These are phyloP conservation scores for Limonius californicus DNA, from an alignment of 1,140 invertebrate species.

Conservation along the genomic window DNA sequence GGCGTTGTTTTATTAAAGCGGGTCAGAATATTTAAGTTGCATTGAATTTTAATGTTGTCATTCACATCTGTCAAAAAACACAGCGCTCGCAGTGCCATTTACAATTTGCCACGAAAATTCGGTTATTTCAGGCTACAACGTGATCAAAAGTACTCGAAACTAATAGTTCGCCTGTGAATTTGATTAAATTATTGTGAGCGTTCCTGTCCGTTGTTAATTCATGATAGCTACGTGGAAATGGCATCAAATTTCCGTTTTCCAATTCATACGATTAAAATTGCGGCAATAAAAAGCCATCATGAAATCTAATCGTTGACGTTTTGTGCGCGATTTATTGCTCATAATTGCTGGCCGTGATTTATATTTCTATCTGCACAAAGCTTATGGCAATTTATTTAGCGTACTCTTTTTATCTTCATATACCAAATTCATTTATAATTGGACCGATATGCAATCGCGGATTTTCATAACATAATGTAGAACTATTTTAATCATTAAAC, in stretches of 20 bases:
- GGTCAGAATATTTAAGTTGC: no score
- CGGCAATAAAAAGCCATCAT: slow-evolving; percentile 10
- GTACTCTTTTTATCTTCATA: neutral
- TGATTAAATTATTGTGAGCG: neutral
- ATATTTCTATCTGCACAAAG: slow-evolving; percentile 4
- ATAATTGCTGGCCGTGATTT: slow-evolving; percentile 8
- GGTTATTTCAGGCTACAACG: no score
- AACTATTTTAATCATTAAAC: no score
- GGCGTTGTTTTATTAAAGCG: no score
- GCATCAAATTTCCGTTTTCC: slow-evolving; percentile 10
- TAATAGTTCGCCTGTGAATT: no score
- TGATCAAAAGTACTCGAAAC: no score
- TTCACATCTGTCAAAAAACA: no score
- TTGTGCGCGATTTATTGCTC: slow-evolving; percentile 1
- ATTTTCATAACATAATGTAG: no score
- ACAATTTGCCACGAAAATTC: no score
- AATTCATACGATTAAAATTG: slow-evolving; percentile 14
- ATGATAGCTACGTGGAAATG: slow-evolving; percentile 4
- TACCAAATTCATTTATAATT: neutral
- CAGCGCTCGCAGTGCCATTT: no score
- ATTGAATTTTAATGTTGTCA: no score
- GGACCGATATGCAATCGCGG: no score
- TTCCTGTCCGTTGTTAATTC: neutral
- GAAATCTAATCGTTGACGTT: slow-evolving; percentile 12
- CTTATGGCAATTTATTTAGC: slow-evolving; percentile 3